Percentiles rank a stretch among this genome's conserved stretches.
phyloP scores from a whole-genome alignment of 2,888 invertebrate genomes.

The Fabriciana adippe region DNA sequence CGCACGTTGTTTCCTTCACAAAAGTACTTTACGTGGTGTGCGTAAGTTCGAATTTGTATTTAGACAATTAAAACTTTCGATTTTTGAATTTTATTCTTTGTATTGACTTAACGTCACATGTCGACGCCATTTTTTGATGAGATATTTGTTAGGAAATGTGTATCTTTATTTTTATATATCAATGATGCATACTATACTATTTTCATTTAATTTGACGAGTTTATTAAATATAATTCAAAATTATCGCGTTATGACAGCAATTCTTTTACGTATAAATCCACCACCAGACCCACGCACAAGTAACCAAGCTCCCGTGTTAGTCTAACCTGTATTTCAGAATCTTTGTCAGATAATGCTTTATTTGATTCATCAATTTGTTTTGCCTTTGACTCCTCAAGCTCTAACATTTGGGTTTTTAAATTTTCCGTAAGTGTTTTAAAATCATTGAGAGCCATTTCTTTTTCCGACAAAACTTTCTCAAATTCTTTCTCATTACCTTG shows the following conservation, averaged over 20 bases:
- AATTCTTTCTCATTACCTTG: constrained; percentile 46
- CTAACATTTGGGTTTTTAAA: constrained; percentile 52
- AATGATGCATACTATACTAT: no score
- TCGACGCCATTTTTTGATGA: no score
- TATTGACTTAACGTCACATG: no score
- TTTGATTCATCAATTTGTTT: constrained; percentile 61
- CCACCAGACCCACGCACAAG: constrained; percentile 37
- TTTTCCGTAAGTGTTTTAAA: constrained; percentile 48
- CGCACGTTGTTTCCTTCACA: no score
- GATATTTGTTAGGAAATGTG: no score
- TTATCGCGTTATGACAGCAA: constrained; percentile 13
- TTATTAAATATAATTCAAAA: background rate
- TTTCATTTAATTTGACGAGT: no score
- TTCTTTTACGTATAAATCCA: constrained; percentile 8
- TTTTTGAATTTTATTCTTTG: no score
- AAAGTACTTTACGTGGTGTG: no score
- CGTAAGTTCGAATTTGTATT: no score
- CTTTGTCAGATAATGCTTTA: constrained; percentile 51
- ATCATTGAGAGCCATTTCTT: constrained; percentile 50
- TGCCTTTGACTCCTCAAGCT: constrained; percentile 49
- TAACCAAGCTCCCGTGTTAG: constrained; percentile 46
- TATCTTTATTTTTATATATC: no score
- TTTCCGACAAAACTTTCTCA: constrained; percentile 47
- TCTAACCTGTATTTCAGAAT: constrained; percentile 68
- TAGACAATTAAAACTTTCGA: no score